Evolutionary conservation across 2,113 vertebrate species (phyloP).

Genomic region (Oncorhynchus tshawytscha): DNA sequence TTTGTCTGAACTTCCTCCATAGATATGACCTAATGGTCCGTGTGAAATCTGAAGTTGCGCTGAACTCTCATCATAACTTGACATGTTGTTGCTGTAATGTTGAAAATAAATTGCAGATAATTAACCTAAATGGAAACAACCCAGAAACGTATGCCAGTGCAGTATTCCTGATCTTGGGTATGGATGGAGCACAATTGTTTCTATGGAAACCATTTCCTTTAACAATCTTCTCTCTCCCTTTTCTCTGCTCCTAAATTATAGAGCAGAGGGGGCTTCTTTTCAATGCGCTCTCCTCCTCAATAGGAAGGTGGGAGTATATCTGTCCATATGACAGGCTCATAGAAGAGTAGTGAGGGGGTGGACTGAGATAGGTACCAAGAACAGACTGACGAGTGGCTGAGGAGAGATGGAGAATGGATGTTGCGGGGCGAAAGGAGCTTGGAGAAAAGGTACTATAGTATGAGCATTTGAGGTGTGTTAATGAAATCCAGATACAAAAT

Average conservation of each 20-base stretch:
- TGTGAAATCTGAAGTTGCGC: background rate
- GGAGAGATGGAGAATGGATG: background rate
- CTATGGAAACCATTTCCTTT: conserved; percentile 46
- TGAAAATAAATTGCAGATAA: background rate
- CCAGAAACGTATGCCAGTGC: background rate
- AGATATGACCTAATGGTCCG: background rate
- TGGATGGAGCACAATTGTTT: conserved; percentile 30
- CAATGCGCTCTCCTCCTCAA: conserved; percentile 32
- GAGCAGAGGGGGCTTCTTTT: conserved; percentile 36
- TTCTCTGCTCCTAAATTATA: conserved; percentile 35
- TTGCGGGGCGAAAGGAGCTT: background rate
- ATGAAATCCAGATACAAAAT: too few relatives aligned
- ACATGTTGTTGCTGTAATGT: background rate
- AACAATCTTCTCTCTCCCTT: conserved; percentile 4
- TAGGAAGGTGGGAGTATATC: conserved; percentile 41
- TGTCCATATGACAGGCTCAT: conserved; percentile 26
- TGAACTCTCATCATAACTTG: background rate
- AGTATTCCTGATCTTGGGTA: background rate
- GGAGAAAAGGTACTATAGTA: background rate
- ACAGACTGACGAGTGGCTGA: background rate
- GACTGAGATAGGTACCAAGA: background rate
- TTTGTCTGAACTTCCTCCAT: background rate
- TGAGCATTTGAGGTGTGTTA: too few relatives aligned
- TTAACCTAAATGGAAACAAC: background rate
- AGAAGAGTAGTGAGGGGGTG: background rate